phyloP scores from a whole-genome alignment of 2,888 invertebrate species.

The Ectobius pallidus region DNA sequence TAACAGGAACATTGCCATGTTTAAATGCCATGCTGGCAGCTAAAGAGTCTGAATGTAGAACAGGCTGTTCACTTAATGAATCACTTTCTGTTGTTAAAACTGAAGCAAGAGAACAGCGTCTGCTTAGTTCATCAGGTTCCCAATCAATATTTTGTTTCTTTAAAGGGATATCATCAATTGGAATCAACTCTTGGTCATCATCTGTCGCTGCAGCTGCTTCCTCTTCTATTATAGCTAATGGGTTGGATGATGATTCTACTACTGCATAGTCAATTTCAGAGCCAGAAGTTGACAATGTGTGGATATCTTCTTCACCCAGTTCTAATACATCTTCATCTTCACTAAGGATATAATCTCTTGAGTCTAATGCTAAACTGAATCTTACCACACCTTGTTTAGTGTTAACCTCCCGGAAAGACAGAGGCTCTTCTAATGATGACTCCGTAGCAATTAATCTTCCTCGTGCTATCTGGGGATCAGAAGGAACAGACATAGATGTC shows the following conservation, averaged over 20 bases:
- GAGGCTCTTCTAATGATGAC: neutral
- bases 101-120: slow-evolving; percentile 1
- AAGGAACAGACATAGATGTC: slow-evolving; percentile 21
- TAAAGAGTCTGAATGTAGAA: neutral
- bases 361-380: slow-evolving; percentile 28
- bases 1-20: slow-evolving; percentile 47
- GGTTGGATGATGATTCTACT: slow-evolving; percentile 39
- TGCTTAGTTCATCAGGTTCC: neutral
- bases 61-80: slow-evolving; percentile 2
- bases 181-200: slow-evolving; percentile 44
- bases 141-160: neutral
- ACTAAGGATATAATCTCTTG: slow-evolving; percentile 28
- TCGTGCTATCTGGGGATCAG: slow-evolving; percentile 29
- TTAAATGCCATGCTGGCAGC: slow-evolving; percentile 19
- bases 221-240: slow-evolving; percentile 41
- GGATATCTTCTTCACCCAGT: slow-evolving; percentile 35
- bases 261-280: slow-evolving; percentile 44
- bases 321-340: slow-evolving; percentile 36
- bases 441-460: neutral
- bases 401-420: neutral
- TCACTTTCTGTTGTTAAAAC: slow-evolving; percentile 14
- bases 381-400: slow-evolving; percentile 14
- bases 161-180: slow-evolving; percentile 41
- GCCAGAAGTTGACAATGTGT: slow-evolving; percentile 42
- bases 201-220: slow-evolving; percentile 43